Evolutionary conservation across 2,888 invertebrate species (phyloP), one percentile per base, ranked within the genome.

Genomic region (Drosophila gaucha): DNA sequence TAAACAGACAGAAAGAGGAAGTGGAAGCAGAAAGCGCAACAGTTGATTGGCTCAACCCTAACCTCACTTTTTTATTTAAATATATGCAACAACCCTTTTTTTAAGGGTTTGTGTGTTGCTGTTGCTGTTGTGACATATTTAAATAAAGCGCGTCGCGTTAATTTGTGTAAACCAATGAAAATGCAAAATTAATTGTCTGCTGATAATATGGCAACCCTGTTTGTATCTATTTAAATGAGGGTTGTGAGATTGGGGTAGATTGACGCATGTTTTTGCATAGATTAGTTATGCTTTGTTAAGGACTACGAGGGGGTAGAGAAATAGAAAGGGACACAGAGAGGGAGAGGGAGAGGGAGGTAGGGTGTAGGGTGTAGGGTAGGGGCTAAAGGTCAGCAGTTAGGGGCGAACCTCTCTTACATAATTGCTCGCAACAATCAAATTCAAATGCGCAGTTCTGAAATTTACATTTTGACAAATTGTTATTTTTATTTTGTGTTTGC

Each of bases 391-490:
- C 55, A 47, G 6, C 51, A 41, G 51, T 33, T 62, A 65, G 44
- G 65, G 54, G 22, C 73, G n/a, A 26, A 4, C 54, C 20, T 58
- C 59, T 26, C 49, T 86, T 79, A 55, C 31, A 79, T 88, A 88
- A 88, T 88, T 86, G 72, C 36, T 57, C 56, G 41, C 47, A 46
- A 47, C 78, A 71, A 80, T 85, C 62, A 65, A 63, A 78, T 80
- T 82, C 78, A 82, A 80, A 87, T 78, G 79, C 78, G 74, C 67
- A 75, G 75, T 75, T 67, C 38, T 73, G 35, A 51, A 89, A 84
- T 89, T 84, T 84, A 89, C 89, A 84, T 84, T 83, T 65, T 84
- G 84, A 84, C 84, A 84, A 84, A 84, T 84, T 84, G 79, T 71
- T 75, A 60, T 71, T 80, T 62, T 69, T 58, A 50, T 73, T 63